Conservation (phyloP, 2,888 invertebrate genomes). For the Harpalus rubripes region DNA sequence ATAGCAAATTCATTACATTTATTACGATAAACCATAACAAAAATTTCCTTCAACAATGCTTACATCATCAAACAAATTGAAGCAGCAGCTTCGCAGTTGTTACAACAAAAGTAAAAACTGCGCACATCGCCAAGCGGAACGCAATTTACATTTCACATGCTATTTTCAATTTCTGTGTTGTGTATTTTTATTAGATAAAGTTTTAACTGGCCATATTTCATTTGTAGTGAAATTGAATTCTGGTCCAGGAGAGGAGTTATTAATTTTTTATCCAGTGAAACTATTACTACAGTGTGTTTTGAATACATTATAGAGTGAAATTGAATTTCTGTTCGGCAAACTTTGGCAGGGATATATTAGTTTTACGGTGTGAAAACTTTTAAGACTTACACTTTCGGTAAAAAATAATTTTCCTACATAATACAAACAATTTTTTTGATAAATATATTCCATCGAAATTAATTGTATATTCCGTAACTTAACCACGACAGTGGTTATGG, state of each 20-base stretch:
- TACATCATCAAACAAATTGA: constrained; percentile 16
- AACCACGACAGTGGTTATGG: no score
- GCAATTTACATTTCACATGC: constrained; percentile 30
- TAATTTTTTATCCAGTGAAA: constrained; percentile 44
- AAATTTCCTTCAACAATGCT: background rate
- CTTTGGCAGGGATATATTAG: constrained; percentile 15
- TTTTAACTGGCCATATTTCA: constrained; percentile 35
- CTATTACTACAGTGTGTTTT: constrained; percentile 37
- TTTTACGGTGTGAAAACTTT: background rate
- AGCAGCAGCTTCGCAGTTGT: background rate
- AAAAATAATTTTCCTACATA: no score
- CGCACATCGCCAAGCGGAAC: constrained; percentile 9
- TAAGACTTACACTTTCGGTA: no score
- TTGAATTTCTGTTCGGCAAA: constrained; percentile 34
- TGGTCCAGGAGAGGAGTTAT: constrained; percentile 28
- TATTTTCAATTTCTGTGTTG: constrained; percentile 30
- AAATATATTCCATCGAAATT: no score
- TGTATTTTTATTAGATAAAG: constrained; percentile 51
- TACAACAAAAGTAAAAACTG: constrained; percentile 17
- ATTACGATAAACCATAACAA: background rate
- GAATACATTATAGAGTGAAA: constrained; percentile 48
- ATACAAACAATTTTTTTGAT: no score
- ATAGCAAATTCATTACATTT: constrained; percentile 15
- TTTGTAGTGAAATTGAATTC: constrained; percentile 43
- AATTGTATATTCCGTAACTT: no score